Evolutionary conservation across 2,888 invertebrate species (phyloP), one percentile per base, ranked within the genome.

Genomic region (Caenorhabditis macrosperma): DNA sequence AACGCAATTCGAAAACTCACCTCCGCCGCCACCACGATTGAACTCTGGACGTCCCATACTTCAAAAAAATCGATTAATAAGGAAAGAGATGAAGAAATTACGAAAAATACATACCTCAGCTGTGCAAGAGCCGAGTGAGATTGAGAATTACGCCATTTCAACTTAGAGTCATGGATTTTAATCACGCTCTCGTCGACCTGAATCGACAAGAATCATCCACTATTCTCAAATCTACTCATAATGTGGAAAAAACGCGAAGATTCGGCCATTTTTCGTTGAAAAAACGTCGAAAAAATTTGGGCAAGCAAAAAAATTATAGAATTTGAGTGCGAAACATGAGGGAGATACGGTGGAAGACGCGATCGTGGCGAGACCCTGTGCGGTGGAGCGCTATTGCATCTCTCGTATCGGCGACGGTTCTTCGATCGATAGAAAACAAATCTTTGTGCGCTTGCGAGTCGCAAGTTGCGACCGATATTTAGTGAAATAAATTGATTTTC

Each of bases 31-130:
- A 52, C 87, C 77, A 35, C 86, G 82, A 64, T 82, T 82, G 72
- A 85, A 86, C 54, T 87, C 86, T 63, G 87, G 87, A 63, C 86
- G 85, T 63, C 87, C 87, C 87, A 87, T 87, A 59, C 69, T 82
- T 80, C 46, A 75, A 78, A 74, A 35, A 30, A 33, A 52, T 68
- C 46, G 52, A 60, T 54, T 38, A 28, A 15, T 48, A 17, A 0
- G 50, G 55, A 24, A n/a, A 30, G 24, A 17, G 22, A 4, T 15
- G 12, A 35, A 15, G 9, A 64, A 48, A 61, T 30, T 55, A 66
- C 64, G 69, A 71, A 66, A 80, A 75, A 75, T 67, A 80, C 81
- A 77, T 76, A 81, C 81, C 81, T 81, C 81, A 76, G 81, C 76
- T 46, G 50, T 24, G 38, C 33, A 35, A 60, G 50, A 72, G 76